Evolutionary conservation across 2,113 vertebrate genomes (phyloP), one percentile per base, ranked within the genome.

Genomic region (Spermophilus dauricus): DNA sequence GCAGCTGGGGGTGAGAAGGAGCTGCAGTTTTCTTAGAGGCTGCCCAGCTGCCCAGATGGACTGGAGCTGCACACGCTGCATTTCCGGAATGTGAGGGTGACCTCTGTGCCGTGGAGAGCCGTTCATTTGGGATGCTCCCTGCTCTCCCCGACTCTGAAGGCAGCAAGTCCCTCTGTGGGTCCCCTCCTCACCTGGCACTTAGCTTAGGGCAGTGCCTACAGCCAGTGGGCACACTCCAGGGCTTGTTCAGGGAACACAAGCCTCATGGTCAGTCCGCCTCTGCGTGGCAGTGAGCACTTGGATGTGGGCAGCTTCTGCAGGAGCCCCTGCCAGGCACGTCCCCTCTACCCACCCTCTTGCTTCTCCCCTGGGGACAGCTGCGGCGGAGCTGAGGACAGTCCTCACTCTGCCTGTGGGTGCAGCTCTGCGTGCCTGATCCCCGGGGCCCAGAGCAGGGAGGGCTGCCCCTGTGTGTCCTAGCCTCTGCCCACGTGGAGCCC

Each of bases 391-490:
- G 2, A 26, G 4, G 7, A n/a, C 4, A 16, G 42, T 45, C 20
- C 42, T 69, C 30, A 6, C 14, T 58, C 37, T 45, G 22, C n/a
- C n/a, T 2, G 3, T 12, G 30, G 30, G 13, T 51, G 48, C 48
- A 72, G 76, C 75, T n/a, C 28, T n/a, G 34, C 13, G 14, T 5
- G 18, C 39, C 45, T 34, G 48, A 16, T 56, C 26, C 45, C 10
- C 13, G 2, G 9, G 34, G 22, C 32, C 9, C 37, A 30, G 39
- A 0, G 8, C 16, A 4, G 5, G 48, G 8, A 4, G 12, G 67
- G 51, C 42, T 61, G 5, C 24, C 10, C 37, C 8, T 0, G 9
- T 63, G 83, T 10, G 69, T 37, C 45, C 58, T 1, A 22, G 51
- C 10, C 32, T 96, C 56, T 63, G 18, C 67, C 32, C 28, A 30